phyloP scores from a whole-genome alignment of 2,797 vertebrate species.

The Ispidina lecontei region DNA sequence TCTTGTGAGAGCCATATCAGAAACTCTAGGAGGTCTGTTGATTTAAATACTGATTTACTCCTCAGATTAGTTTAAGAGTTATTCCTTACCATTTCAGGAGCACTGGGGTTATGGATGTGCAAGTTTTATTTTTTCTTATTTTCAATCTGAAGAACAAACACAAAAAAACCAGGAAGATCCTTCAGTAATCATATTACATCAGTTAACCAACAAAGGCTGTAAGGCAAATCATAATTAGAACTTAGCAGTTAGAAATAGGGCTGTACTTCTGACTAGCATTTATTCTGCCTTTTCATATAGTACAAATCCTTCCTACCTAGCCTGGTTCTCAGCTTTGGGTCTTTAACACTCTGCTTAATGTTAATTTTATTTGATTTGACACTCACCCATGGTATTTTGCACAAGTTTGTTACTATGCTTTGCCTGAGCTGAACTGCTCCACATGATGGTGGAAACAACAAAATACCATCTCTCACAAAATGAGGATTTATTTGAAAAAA shows the following conservation, averaged over 20 bases:
- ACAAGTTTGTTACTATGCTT: not conserved
- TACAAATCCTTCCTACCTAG: not conserved
- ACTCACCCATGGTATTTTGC: not conserved
- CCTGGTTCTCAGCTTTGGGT: not conserved
- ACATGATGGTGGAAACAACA: not conserved
- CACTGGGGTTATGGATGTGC: not conserved
- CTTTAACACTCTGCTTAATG: not conserved
- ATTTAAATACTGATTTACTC: not conserved
- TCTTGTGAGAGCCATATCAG: not conserved
- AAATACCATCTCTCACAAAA: not conserved
- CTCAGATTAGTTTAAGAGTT: not conserved
- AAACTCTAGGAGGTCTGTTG: not conserved
- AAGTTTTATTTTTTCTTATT: not conserved
- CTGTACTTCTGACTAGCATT: not conserved
- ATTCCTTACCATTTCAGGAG: not conserved
- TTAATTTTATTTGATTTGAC: not conserved
- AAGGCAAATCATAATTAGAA: not conserved
- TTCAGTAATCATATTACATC: not conserved
- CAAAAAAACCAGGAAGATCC: not conserved
- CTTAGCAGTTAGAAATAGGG: not conserved
- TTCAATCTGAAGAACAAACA: not conserved
- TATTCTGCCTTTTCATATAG: not conserved
- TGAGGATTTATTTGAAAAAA: not conserved
- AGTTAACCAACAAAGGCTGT: not conserved
- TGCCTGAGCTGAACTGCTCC: slow-evolving; percentile 7